phyloP scores from a whole-genome alignment of 2,113 vertebrate genomes.

The Panurus biarmicus region DNA sequence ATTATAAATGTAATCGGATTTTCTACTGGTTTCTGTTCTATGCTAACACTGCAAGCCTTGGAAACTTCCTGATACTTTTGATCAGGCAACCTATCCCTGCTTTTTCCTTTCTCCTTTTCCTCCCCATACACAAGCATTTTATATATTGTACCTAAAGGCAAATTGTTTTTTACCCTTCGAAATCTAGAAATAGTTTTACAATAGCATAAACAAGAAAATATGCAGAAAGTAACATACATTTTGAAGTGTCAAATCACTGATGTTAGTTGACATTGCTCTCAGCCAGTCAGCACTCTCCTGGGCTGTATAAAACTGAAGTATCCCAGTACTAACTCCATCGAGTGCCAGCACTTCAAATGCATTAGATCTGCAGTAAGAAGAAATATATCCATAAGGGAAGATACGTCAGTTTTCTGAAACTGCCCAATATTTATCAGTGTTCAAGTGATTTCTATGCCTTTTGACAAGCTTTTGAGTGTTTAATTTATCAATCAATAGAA shows the following conservation, averaged over 20 bases:
- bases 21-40: neutral
- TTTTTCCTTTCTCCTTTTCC: neutral
- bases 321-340: conserved; percentile 80
- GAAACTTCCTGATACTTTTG: neutral
- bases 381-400: conserved; percentile 31
- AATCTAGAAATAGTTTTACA: conserved; percentile 18
- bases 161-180: neutral
- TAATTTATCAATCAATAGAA: neutral
- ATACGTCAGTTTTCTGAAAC: neutral
- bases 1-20: neutral
- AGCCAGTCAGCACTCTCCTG: conserved; percentile 92
- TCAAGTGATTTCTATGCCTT: neutral
- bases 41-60: neutral
- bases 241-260: conserved; percentile 83
- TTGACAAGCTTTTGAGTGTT: neutral
- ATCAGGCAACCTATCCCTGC: neutral
- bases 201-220: neutral
- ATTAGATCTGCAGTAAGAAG: conserved; percentile 76
- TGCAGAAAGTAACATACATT: conserved; percentile 76
- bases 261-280: conserved; percentile 86
- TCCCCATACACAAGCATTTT: neutral
- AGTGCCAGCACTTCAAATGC: conserved; percentile 87
- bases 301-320: conserved; percentile 87
- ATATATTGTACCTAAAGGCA: neutral
- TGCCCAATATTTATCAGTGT: neutral